phyloP scores from a whole-genome alignment of 2,797 vertebrate genomes.

The Ataeniobius toweri region DNA sequence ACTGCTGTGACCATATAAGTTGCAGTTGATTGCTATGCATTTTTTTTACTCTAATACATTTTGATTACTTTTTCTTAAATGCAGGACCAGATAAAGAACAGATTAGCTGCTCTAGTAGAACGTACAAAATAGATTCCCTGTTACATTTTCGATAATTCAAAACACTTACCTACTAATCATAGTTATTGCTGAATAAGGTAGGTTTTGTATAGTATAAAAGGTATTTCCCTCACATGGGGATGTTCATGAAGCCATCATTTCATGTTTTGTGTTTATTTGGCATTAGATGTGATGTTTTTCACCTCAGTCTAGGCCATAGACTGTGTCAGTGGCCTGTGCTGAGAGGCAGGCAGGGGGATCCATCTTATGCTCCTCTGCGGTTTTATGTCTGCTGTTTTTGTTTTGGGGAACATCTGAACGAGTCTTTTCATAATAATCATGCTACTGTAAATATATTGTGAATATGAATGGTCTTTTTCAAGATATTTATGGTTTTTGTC shows the following conservation, averaged over 20 bases:
- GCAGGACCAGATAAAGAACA: slow-evolving; percentile 23
- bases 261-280: slow-evolving; percentile 20
- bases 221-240: neutral
- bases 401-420: slow-evolving; percentile 45
- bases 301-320: neutral
- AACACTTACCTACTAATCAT: neutral
- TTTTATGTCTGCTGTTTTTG: slow-evolving; percentile 38
- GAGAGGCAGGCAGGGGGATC: slow-evolving; percentile 43
- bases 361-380: slow-evolving; percentile 43
- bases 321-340: slow-evolving; percentile 22
- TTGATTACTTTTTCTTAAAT: slow-evolving; percentile 17
- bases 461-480: slow-evolving; percentile 67
- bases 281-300: slow-evolving; percentile 33
- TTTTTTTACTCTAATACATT: slow-evolving; percentile 36
- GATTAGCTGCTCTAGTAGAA: slow-evolving; percentile 30
- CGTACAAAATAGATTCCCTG: neutral
- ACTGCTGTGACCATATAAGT: slow-evolving; percentile 31
- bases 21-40: slow-evolving; percentile 68
- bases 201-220: neutral
- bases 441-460: slow-evolving; percentile 73
- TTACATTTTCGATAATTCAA: slow-evolving; percentile 4
- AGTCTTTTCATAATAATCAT: slow-evolving; percentile 37
- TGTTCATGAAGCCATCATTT: slow-evolving; percentile 20
- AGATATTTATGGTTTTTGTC: slow-evolving; percentile 61
- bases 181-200: slow-evolving; percentile 14